Conservation (phyloP, 2,797 vertebrate genomes). For the Lacerta viridis region DNA sequence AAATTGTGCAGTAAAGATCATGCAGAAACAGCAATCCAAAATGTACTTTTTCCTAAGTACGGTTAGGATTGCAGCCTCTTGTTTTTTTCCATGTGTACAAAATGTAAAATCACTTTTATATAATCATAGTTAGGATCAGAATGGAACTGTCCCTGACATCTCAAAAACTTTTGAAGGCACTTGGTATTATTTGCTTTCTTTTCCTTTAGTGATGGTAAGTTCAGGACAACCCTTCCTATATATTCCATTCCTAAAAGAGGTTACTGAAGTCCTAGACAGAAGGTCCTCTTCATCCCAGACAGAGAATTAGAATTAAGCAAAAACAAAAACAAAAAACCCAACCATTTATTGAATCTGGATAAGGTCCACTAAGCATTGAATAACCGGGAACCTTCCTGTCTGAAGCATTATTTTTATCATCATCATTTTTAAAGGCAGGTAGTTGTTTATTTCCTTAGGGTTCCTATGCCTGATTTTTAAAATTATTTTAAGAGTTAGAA, state of each 20-base stretch:
- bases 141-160: background rate
- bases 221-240: background rate
- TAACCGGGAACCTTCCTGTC: background rate
- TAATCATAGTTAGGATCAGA: background rate
- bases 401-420: background rate
- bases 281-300: background rate
- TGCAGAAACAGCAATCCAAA: too few species aligned
- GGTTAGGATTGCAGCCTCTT: too few species aligned
- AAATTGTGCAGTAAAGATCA: too few species aligned
- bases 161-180: background rate
- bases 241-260: background rate
- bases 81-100: too few species aligned
- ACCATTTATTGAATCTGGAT: slow-evolving; percentile 1
- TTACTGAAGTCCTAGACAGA: background rate
- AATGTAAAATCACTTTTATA: too few species aligned
- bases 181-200: background rate
- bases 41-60: too few species aligned
- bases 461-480: too few species aligned
- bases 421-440: too few species aligned
- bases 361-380: background rate
- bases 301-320: background rate
- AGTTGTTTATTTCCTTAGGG: too few species aligned
- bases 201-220: background rate
- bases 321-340: background rate
- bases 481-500: background rate